These are phyloP conservation scores for Catamblyrhynchus diadema DNA, from an alignment of 2,797 vertebrate species.

Conservation along the genomic window DNA sequence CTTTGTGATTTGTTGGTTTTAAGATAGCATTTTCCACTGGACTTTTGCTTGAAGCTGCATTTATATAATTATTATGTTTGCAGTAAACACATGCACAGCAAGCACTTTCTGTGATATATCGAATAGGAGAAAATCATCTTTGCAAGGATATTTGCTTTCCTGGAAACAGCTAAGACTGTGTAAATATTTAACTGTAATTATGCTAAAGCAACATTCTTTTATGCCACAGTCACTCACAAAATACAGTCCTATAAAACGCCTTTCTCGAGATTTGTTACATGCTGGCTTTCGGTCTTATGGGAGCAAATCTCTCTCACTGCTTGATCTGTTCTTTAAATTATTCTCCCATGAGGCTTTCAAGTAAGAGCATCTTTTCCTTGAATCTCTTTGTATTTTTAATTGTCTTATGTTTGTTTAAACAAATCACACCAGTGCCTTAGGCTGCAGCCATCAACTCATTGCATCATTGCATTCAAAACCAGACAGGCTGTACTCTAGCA, in stretches of 20 bases:
- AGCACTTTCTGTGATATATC: not conserved
- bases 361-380: slow-evolving; percentile 64
- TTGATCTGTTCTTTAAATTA: slow-evolving; percentile 71
- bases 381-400: slow-evolving; percentile 73
- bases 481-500: not conserved
- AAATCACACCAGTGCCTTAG: slow-evolving; percentile 63
- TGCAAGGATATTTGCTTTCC: slow-evolving; percentile 33
- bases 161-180: slow-evolving; percentile 37
- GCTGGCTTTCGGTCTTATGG: slow-evolving; percentile 56
- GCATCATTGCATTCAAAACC: slow-evolving; percentile 39
- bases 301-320: slow-evolving; percentile 54
- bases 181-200: slow-evolving; percentile 67
- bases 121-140: slow-evolving; percentile 27
- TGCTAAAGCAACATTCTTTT: slow-evolving; percentile 34
- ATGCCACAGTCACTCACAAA: slow-evolving; percentile 45
- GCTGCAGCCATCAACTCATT: slow-evolving; percentile 10
- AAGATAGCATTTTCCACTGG: not conserved
- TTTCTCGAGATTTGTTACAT: slow-evolving; percentile 48
- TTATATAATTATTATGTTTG: slow-evolving; percentile 11
- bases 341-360: slow-evolving; percentile 61
- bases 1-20: not conserved
- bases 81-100: not conserved
- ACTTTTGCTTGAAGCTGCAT: not conserved
- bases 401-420: slow-evolving; percentile 73
- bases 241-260: slow-evolving; percentile 46